phyloP scores from a whole-genome alignment of 2,113 vertebrate genomes.

The Burhinus oedicnemus region DNA sequence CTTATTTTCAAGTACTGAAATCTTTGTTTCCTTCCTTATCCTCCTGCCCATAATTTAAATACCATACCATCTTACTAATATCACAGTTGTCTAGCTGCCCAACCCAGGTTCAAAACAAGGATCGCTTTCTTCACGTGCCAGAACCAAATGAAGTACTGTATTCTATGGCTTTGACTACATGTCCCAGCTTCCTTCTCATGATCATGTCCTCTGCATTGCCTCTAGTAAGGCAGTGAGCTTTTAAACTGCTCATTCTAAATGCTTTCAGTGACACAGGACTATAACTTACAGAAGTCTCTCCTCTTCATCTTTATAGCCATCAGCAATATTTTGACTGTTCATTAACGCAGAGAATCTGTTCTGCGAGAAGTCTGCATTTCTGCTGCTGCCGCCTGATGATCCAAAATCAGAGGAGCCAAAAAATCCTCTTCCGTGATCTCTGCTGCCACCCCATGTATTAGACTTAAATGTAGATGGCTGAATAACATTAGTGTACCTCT shows the following conservation, averaged over 20 bases:
- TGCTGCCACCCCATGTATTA: constrained; percentile 71
- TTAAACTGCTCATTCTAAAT: neutral
- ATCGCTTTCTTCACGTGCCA: neutral
- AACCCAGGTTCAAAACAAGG: neutral
- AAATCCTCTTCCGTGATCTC: constrained; percentile 68
- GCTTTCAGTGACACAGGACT: neutral
- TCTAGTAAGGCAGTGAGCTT: neutral
- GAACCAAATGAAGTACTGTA: neutral
- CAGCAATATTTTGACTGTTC: constrained; percentile 27
- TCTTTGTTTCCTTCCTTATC: neutral
- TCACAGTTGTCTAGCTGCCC: neutral
- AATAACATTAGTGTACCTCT: constrained; percentile 75
- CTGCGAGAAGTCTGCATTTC: constrained; percentile 71
- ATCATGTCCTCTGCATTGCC: neutral
- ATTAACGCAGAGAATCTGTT: constrained; percentile 80
- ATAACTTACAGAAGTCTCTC: constrained; percentile 84
- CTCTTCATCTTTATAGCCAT: constrained; percentile 78
- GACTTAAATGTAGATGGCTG: constrained; percentile 83
- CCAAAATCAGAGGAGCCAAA: constrained; percentile 65
- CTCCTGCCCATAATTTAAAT: neutral
- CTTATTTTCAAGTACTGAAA: neutral
- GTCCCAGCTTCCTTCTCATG: accelerated
- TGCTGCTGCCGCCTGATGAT: neutral
- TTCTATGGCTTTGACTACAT: neutral
- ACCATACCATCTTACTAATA: neutral